Conservation (phyloP, 2,113 vertebrate genomes). For the Thunnus thynnus region DNA sequence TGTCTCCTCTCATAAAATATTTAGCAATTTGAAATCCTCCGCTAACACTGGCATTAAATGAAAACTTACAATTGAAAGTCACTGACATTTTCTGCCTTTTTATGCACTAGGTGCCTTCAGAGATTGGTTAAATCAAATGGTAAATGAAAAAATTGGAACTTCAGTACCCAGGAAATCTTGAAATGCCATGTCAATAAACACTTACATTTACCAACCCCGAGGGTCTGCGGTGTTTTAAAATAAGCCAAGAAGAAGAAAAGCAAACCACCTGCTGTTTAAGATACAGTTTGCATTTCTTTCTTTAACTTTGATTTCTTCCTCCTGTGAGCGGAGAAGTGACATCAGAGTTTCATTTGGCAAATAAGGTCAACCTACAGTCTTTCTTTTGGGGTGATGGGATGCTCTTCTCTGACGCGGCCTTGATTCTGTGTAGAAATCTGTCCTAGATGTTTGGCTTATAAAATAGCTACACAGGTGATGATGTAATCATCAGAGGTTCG, state of each 20-base stretch:
- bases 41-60: neutral
- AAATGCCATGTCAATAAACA: conserved; percentile 6
- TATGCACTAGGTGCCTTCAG: neutral
- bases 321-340: neutral
- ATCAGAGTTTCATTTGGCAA: neutral
- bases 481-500: conserved; percentile 25
- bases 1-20: conserved; percentile 10
- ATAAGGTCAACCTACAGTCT: neutral
- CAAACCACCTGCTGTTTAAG: neutral
- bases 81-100: conserved; percentile 1
- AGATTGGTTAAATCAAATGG: neutral
- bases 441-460: conserved; percentile 4
- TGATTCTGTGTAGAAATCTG: neutral
- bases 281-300: no score
- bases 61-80: conserved; percentile 7
- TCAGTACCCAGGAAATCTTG: neutral
- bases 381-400: neutral
- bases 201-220: neutral
- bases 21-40: neutral
- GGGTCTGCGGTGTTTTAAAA: neutral
- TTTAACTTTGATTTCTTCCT: neutral
- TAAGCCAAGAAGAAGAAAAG: neutral
- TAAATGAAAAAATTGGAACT: neutral
- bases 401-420: neutral
- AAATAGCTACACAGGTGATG: conserved; percentile 20